phyloP scores from a whole-genome alignment of 2,113 vertebrate genomes.

The Phodopus roborovskii region DNA sequence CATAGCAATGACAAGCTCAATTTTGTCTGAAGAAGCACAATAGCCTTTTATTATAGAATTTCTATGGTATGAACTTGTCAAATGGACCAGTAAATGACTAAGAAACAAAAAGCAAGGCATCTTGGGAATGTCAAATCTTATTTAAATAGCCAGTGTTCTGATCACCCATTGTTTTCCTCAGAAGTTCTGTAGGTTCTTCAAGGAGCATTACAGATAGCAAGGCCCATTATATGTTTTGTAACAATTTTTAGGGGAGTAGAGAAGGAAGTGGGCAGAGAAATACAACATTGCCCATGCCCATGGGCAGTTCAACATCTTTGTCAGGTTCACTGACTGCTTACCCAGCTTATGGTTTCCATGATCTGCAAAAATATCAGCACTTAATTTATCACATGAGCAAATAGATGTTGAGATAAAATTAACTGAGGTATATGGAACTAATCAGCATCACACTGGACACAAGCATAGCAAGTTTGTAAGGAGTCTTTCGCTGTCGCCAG shows the following conservation, averaged over 20 bases:
- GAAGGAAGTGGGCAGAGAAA: neutral
- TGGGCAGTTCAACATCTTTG: neutral
- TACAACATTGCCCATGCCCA: no score
- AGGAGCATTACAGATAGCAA: neutral
- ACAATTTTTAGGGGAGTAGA: neutral
- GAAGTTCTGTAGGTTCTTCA: neutral
- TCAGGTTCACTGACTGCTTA: accelerated
- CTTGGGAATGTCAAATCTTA: neutral
- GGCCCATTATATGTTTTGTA: neutral
- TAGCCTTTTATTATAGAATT: conserved; percentile 44
- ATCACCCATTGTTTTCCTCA: neutral
- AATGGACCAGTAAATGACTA: conserved; percentile 23
- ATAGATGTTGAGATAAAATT: neutral
- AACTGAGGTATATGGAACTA: neutral
- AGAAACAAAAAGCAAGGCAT: conserved; percentile 32
- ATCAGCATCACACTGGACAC: neutral
- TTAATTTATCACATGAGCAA: neutral
- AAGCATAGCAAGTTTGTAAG: neutral
- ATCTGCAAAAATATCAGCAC: neutral
- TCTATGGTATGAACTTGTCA: neutral
- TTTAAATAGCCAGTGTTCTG: neutral
- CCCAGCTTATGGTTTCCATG: neutral
- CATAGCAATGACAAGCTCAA: neutral
- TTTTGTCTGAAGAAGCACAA: conserved; percentile 34
- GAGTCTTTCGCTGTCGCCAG: neutral